Evolutionary conservation across 1,140 invertebrate genomes (phyloP), one percentile per base, ranked within the genome.

Genomic region (Drosophila sp.): DNA sequence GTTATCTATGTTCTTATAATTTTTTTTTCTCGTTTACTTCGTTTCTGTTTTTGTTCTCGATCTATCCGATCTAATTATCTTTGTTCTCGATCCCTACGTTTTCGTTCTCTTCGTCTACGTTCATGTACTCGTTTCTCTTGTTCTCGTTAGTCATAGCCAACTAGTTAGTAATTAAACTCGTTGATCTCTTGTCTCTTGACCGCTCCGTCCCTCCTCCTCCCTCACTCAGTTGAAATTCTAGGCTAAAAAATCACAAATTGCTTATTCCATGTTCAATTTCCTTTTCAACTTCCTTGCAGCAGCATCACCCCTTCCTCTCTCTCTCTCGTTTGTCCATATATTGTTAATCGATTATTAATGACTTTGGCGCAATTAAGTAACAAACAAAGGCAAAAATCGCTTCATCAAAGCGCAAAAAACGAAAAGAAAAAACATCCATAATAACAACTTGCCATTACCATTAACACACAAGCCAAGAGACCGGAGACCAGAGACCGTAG

Each of bases 341-440:
- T 76, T 61, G 72, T 71, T 90, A 90, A 90, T 90, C 86, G 86
- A 85, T 90, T 90, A 90, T 86, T 83, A 86, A 90, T 83, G 86
- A 80, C 86, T 90, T 78, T 90, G 82, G 70, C 69, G 78, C 79
- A 85, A 90, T 90, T 84, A 90, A 73, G 84, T 77, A 84, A 87
- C 75, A 82, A 86, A 76, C 71, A 87, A 89, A 71, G 44, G 69
- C 60, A 68, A 55, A 78, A 89, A 80, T 72, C 76, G 70, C 76
- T 66, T 76, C 61, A 78, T 72, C 70, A 58, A 62, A 69, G 11
- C 70, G 17, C 11, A 23, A 47, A 47, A 47, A 23, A 23, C 7
- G 6, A 47, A 23, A 47, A 44, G 6, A 44, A 44, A 47, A 47
- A 6, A 23, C 44, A 27, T 3, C 44, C 44, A 50, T 50, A 50